Base-by-base conservation (phyloP, 2,113 vertebrate genomes). In the Xenopus laevis region DNA sequence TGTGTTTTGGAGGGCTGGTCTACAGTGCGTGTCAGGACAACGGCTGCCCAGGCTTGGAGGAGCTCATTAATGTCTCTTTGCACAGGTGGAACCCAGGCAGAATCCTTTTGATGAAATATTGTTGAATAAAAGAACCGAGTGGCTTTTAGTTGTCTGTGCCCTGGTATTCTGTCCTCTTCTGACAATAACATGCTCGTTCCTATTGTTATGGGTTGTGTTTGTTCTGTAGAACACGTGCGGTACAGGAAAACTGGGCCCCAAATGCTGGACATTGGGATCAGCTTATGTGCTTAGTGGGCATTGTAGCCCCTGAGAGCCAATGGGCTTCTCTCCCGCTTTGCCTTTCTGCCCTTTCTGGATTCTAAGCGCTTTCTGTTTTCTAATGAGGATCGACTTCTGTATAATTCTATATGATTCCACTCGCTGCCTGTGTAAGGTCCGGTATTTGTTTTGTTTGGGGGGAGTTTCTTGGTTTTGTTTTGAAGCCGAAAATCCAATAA, bases 121-220 rank as follows among this genome's bases (percentile, higher is more conserved):
- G 84, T 79, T 79, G 88, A 86, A 89, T 81, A 86, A 86, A 85
- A 82, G 71, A 87, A 84, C 84, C 90, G 6, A 89, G 86, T 93
- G 91, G 89, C 85, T 90, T 90, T 91, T 87, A 87, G 88, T 91
- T 89, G 77, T 86, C 86, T 87, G 87, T 92, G 91, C 88, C 90
- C 91, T 87, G 82, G 85, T 89, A 90, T 91, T 91, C 91, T 91
- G 89, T 91, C 90, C 89, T 90, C 53, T 55, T 55, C 53, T 55
- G 53, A 4, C 15, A 16, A 27, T 27, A 27, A 27, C 4, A 4
- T 27, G 23, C 23, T 27, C 23, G 16, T n/a, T 55, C 53, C 13
- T 55, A 16, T n/a, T 7, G 15, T 55, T 55, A 16, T 55, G 53
- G 17, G 7, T 55, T 55, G 15, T n/a, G 53, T 4, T 55, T n/a